These are phyloP conservation scores for Conchocele bisecta DNA, from an alignment of 2,888 invertebrate species.

Conservation along the genomic window DNA sequence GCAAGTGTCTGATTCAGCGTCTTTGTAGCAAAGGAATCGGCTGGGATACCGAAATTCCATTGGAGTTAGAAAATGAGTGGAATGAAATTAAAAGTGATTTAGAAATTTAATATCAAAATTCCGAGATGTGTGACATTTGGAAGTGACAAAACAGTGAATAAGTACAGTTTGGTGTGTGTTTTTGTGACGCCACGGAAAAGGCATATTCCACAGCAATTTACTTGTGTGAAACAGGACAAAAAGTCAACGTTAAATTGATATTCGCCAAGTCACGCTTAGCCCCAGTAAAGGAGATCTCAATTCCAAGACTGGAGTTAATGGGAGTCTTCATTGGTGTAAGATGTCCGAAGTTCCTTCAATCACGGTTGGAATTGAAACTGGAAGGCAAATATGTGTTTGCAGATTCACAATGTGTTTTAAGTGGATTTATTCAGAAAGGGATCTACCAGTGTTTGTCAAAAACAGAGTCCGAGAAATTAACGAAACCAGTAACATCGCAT, in stretches of 20 bases:
- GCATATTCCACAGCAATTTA: conserved; percentile 19
- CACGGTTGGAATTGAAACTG: neutral
- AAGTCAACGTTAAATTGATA: neutral
- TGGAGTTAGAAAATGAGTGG: neutral
- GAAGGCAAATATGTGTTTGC: neutral
- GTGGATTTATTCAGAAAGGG: neutral
- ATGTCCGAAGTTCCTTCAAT: neutral
- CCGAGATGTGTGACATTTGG: neutral
- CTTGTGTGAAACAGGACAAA: neutral
- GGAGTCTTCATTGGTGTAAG: neutral
- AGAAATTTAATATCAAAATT: neutral
- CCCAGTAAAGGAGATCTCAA: neutral
- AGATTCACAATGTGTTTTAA: neutral
- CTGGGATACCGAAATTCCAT: neutral
- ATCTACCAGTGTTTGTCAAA: too few species aligned
- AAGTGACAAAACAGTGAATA: neutral
- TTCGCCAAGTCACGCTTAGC: conserved; percentile 15
- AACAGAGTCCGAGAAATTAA: neutral
- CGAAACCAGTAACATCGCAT: neutral
- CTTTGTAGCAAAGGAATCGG: conserved; percentile 10
- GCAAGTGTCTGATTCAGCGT: conserved; percentile 1
- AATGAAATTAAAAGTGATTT: neutral
- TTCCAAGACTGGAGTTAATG: neutral
- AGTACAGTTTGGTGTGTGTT: conserved; percentile 6
- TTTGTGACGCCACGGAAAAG: conserved; percentile 9